phyloP scores from a whole-genome alignment of 1,140 invertebrate genomes.

The Cheumatopsyche charites region DNA sequence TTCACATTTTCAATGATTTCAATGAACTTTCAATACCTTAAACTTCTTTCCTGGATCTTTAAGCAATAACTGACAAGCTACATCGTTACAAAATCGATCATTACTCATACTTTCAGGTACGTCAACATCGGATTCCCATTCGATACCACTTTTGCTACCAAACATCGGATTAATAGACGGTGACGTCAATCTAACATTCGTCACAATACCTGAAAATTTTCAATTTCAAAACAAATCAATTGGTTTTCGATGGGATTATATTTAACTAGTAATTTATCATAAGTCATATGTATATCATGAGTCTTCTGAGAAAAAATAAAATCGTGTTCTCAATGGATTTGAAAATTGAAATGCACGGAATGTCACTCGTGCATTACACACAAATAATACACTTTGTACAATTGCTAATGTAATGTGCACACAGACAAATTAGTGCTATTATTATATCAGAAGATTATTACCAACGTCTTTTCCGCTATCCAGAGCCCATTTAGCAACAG shows the following conservation, averaged over 20 bases:
- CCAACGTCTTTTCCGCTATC: slow-evolving; percentile 62
- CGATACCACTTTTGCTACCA: slow-evolving; percentile 75
- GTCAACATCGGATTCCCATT: slow-evolving; percentile 79
- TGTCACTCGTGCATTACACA: too few species aligned
- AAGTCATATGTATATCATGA: too few species aligned
- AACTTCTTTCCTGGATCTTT: slow-evolving; percentile 61
- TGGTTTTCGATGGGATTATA: too few species aligned
- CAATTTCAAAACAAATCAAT: too few species aligned
- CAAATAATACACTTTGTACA: too few species aligned
- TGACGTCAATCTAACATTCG: slow-evolving; percentile 75
- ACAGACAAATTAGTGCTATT: too few species aligned
- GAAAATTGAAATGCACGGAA: too few species aligned
- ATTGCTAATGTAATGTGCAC: too few species aligned
- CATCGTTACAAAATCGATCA: slow-evolving; percentile 58
- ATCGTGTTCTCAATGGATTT: too few species aligned
- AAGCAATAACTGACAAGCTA: slow-evolving; percentile 69
- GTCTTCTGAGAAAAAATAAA: too few species aligned
- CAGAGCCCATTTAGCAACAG: slow-evolving; percentile 77
- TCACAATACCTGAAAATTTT: slow-evolving; percentile 66
- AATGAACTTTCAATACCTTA: slow-evolving; percentile 53
- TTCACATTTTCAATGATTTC: background rate
- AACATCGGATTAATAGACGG: slow-evolving; percentile 79
- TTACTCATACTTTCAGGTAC: slow-evolving; percentile 55
- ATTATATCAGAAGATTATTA: slow-evolving; percentile 22
- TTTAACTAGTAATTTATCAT: too few species aligned